Base-by-base conservation (phyloP, 2,888 invertebrate species). In the Arenicola marina region DNA sequence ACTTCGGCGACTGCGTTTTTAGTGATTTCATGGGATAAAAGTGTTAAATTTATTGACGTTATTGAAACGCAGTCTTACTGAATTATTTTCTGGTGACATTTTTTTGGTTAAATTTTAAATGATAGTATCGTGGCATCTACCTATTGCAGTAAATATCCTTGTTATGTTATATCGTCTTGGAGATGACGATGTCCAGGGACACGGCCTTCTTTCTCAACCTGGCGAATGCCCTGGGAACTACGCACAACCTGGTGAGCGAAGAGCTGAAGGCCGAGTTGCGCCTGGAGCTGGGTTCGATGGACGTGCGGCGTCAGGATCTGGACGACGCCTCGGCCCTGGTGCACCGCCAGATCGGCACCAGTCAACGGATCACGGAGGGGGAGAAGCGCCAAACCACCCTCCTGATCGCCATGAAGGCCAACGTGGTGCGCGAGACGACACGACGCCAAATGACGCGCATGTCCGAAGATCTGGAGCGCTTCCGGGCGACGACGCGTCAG, bases 341-440 rank as follows among this genome's bases (percentile, higher is more conserved):
- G n/a, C 61, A 61, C 56, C 32, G 51, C 26, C 56, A 56, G 29
- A 56, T 61, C 51, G 61, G 61, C 3, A 38, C 56, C 29, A 61
- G 61, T 38, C 46, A 56, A 28, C 61, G 61, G 24, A 43, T 61
- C 29, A 18, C 61, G 34, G 61, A 61, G 32, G n/a, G 21, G 29
- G 61, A 61, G 21, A 61, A 61, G 46, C 21, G 31, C 7, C 11
- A 33, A 15, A 61, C 56, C 28, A 33, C 61, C 31, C 33, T 29
- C 32, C 33, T 61, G 56, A 56, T 61, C 24, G 61, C 56, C 26
- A 56, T 44, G 31, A 61, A 61, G 43, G 48, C 56, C 18, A 56
- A 61, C 29, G 56, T 51, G 1, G 26, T 51, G 4, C 57, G 53
- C n/a, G 61, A 56, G 28, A 32, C 46, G 48, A 54, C 43, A 48